Conservation (phyloP, 1,140 invertebrate species). For the Saccostrea echinata region DNA sequence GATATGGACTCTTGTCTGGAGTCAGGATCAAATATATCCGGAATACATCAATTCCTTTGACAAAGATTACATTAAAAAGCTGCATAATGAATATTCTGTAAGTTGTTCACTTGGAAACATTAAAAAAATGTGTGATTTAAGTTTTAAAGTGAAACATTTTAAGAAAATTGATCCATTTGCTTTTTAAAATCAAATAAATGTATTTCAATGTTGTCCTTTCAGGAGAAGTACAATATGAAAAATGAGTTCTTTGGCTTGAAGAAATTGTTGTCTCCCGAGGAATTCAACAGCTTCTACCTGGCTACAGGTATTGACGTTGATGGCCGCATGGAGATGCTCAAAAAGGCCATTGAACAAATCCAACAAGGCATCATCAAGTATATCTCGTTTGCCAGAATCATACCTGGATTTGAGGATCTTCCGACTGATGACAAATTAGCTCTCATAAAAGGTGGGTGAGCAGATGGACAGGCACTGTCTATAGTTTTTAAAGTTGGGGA, state of each 20-base stretch:
- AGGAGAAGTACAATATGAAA: slow-evolving; percentile 22
- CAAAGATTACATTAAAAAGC: slow-evolving; percentile 51
- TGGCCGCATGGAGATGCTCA: slow-evolving; percentile 64
- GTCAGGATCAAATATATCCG: slow-evolving; percentile 55
- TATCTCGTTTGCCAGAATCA: slow-evolving; percentile 71
- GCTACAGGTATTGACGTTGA: slow-evolving; percentile 73
- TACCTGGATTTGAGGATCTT: slow-evolving; percentile 72
- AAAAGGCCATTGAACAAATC: slow-evolving; percentile 63
- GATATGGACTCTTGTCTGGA: slow-evolving; percentile 47
- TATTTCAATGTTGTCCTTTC: background rate
- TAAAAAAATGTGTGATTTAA: background rate
- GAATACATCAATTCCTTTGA: slow-evolving; percentile 53
- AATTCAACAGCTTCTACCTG: slow-evolving; percentile 70
- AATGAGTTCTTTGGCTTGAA: slow-evolving; percentile 69
- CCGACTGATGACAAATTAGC: slow-evolving; percentile 70
- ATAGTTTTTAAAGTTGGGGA: too few relatives aligned
- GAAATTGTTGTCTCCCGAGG: slow-evolving; percentile 63
- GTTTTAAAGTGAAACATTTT: too few relatives aligned
- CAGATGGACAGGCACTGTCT: too few relatives aligned
- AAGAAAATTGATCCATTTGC: too few relatives aligned
- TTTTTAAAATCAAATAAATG: background rate
- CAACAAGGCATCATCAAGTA: slow-evolving; percentile 67
- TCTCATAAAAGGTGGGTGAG: slow-evolving; percentile 70
- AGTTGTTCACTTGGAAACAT: background rate
- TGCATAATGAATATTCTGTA: slow-evolving; percentile 52